These are phyloP conservation scores for Elegia similella DNA, from an alignment of 2,888 invertebrate species.

Conservation along the genomic window DNA sequence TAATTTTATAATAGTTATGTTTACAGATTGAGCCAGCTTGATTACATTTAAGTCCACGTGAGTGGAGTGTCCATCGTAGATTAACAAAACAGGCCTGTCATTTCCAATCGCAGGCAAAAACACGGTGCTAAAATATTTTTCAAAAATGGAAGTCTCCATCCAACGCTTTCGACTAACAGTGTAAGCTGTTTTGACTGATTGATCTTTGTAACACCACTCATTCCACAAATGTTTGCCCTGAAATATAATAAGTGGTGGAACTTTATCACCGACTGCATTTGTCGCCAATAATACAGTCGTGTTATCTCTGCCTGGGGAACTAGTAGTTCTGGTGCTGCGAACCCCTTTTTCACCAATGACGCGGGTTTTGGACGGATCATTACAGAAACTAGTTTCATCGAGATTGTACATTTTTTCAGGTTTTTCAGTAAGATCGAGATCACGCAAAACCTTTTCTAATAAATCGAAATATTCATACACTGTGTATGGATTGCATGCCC, in stretches of 20 bases:
- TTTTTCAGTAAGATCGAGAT: too few relatives aligned
- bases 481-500: too few relatives aligned
- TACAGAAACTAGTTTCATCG: too few relatives aligned
- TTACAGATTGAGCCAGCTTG: neutral
- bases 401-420: too few relatives aligned
- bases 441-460: too few relatives aligned
- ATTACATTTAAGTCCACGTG: conserved; percentile 9
- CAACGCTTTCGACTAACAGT: neutral
- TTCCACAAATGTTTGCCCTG: conserved; percentile 30
- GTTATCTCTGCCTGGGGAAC: neutral
- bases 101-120: neutral
- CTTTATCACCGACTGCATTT: conserved; percentile 17
- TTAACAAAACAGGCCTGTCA: neutral
- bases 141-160: conserved; percentile 5
- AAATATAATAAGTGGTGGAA: conserved; percentile 27
- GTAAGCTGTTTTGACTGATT: conserved; percentile 19
- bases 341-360: too few relatives aligned
- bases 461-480: too few relatives aligned
- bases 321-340: neutral
- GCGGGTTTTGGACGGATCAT: too few relatives aligned
- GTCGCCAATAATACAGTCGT: neutral
- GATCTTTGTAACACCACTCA: conserved; percentile 21
- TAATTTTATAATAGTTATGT: neutral
- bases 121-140: too few relatives aligned
- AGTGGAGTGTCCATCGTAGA: neutral